A percentile compares a stretch with the other conserved stretches of the same genome.
phyloP scores from a whole-genome alignment of 2,888 invertebrate species.

The Phania funesta region DNA sequence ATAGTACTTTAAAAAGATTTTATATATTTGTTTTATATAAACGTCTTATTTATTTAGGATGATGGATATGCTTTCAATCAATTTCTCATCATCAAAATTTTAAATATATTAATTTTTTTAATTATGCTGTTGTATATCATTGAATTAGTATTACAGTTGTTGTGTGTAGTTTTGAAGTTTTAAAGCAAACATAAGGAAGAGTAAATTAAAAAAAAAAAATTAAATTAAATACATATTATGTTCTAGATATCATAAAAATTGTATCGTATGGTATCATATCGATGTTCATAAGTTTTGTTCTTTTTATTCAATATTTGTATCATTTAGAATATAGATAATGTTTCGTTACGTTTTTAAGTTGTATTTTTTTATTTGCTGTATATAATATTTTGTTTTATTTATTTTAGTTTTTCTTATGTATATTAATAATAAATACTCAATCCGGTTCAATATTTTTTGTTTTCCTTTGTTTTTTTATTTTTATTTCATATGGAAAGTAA shows the following conservation, averaged over 20 bases:
- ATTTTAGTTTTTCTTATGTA: conserved; percentile 69
- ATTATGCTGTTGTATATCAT: conserved; percentile 38
- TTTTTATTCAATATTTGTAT: conserved; percentile 72
- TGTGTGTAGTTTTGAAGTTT: conserved; percentile 61
- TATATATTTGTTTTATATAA: conserved; percentile 7
- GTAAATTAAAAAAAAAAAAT: conserved; percentile 17
- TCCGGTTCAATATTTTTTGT: conserved; percentile 58
- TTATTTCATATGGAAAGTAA: conserved; percentile 48
- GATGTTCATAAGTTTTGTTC: conserved; percentile 73
- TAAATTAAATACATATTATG: conserved; percentile 52
- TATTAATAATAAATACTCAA: conserved; percentile 63
- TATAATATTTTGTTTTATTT: conserved; percentile 71
- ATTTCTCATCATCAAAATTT: background rate
- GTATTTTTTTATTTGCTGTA: conserved; percentile 67
- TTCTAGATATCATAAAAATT: conserved; percentile 69
- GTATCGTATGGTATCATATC: conserved; percentile 78
- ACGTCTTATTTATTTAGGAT: conserved; percentile 8
- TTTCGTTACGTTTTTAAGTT: conserved; percentile 74
- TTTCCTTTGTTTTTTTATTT: conserved; percentile 18
- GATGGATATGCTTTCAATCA: conserved; percentile 9
- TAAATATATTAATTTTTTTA: background rate
- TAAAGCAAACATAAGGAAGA: conserved; percentile 40
- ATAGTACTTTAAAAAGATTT: conserved; percentile 24
- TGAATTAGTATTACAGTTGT: conserved; percentile 44
- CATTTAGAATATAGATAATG: conserved; percentile 65